Evolutionary conservation across 2,888 invertebrate species (phyloP).

Genomic region (Oscheius myriophilus): DNA sequence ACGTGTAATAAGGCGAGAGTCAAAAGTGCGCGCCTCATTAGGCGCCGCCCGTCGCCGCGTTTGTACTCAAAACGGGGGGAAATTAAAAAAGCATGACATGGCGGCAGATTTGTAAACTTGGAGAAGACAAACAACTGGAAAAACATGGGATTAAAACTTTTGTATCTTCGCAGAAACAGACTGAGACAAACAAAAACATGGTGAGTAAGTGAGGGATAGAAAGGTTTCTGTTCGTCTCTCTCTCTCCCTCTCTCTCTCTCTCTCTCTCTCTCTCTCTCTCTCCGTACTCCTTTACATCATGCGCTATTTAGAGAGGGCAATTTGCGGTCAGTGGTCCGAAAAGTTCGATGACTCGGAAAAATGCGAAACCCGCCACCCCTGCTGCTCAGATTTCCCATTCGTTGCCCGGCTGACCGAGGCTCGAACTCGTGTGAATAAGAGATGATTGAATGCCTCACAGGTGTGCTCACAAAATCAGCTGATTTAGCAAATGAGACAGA

Average conservation of each 20-base stretch:
- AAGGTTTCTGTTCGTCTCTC: not conserved
- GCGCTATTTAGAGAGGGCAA: no score
- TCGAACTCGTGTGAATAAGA: no score
- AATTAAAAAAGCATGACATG: conserved; percentile 16
- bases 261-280: not conserved
- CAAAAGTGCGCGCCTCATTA: conserved; percentile 26
- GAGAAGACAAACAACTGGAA: no score
- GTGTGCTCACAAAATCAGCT: no score
- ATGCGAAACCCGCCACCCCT: conserved; percentile 2
- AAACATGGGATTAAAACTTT: no score
- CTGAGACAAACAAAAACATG: no score
- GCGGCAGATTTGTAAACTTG: no score
- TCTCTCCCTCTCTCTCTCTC: not conserved
- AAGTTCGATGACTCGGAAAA: conserved; percentile 12
- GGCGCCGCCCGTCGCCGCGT: conserved; percentile 11
- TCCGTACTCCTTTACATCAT: not conserved
- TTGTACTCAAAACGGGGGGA: conserved; percentile 22
- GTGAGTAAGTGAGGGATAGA: not conserved
- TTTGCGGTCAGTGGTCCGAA: not conserved
- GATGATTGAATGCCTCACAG: no score
- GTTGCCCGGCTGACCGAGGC: conserved; percentile 1
- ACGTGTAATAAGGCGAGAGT: no score
- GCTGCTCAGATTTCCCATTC: not conserved
- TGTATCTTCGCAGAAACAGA: no score
- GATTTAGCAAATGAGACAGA: not conserved